Percentiles rank a stretch among this genome's conserved stretches.
phyloP scores from a whole-genome alignment of 2,797 vertebrate species.

The Acridotheres tristis region DNA sequence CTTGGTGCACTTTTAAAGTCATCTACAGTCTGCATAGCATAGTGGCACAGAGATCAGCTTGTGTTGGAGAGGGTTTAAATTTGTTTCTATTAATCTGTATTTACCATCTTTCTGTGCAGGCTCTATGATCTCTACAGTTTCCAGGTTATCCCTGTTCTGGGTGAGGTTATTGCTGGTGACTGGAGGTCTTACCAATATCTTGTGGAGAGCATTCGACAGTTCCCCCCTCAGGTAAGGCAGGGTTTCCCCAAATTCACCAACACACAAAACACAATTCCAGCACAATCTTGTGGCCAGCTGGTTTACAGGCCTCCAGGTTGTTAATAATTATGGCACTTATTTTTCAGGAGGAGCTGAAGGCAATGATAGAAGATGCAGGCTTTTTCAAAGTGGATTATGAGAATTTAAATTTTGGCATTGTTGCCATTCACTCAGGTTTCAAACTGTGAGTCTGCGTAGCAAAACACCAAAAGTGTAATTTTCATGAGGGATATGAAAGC shows the following conservation, averaged over 20 bases:
- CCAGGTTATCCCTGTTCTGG: slow-evolving; percentile 94
- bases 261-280: neutral
- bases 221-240: slow-evolving; percentile 88
- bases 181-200: slow-evolving; percentile 98
- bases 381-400: slow-evolving; percentile 87
- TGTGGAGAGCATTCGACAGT: slow-evolving; percentile 93
- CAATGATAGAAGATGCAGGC: slow-evolving; percentile 91
- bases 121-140: slow-evolving; percentile 95
- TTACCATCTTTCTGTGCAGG: slow-evolving; percentile 70
- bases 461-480: neutral
- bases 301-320: neutral
- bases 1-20: neutral
- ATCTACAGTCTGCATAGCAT: neutral
- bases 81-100: neutral
- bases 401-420: slow-evolving; percentile 87
- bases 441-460: slow-evolving; percentile 81
- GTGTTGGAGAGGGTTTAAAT: neutral
- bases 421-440: slow-evolving; percentile 96
- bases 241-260: neutral
- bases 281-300: neutral
- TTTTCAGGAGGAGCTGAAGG: slow-evolving; percentile 89
- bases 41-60: neutral
- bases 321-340: neutral
- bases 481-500: neutral
- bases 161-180: slow-evolving; percentile 94